Evolutionary conservation across 1,140 invertebrate genomes (phyloP), one percentile per base, ranked within the genome.

Genomic region (Homalodisca vitripennis): DNA sequence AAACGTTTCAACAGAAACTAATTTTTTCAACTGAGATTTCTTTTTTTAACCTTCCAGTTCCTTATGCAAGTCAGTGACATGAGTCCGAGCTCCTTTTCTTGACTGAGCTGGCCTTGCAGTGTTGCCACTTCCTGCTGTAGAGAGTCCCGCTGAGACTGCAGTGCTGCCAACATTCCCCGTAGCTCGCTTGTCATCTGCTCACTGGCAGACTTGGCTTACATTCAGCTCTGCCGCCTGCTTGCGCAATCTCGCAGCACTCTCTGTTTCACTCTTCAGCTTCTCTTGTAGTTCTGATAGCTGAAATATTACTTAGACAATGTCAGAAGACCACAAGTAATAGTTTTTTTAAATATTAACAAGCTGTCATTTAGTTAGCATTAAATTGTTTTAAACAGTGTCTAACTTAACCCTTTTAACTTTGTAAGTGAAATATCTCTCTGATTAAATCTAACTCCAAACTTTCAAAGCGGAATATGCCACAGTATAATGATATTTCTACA

Each of bases 151-250:
- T 92, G 88, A 13, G 84, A 82, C 76, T 94, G 89, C 14, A 95
- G 79, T 53, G 84, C 85, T 10, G 88, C 84, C 67, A 94, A 78
- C 68, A 92, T 88, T 6, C 88, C 85, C 74, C 87, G 88, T 63
- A 90, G 78, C 71, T 95, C 93, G 53, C 83, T 85, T 0, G 90
- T 84, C 76, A 87, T 85, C 76, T 92, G 88, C 74, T 96, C 93
- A 17, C 89, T 87, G 20, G 89, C 89, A 62, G 91, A 86, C 74
- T 92, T 87, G 0, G 88, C 88, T n/a, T 27, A 93, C 88, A 0
- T 88, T 91, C n/a, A 97, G 78, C 78, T 98, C 96, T 6, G 90
- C 89, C 55, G 91, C 88, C 78, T 91, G 89, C 77, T 98, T 98
- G 68, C 95, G 88, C 26, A 95, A 84, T 77, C 93, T 90, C 41